Conservation (phyloP, 2,797 vertebrate species). For the Poeciliopsis presidionis region DNA sequence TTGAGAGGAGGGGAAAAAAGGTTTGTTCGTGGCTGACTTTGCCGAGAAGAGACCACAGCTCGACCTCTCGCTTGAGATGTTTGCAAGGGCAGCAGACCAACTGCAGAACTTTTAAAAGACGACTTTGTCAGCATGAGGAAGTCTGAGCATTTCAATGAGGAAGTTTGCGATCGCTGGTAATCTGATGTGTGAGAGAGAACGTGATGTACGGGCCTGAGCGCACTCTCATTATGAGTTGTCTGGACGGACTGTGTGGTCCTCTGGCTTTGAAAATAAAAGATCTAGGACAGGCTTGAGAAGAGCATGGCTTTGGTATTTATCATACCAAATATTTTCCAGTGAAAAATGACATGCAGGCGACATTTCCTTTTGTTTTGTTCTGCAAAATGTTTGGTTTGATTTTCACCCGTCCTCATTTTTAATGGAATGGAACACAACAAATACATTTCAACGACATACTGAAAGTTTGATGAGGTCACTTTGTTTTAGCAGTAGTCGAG, state of each 20-base stretch:
- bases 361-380: neutral
- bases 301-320: neutral
- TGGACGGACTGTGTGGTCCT: neutral
- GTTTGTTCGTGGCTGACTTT: neutral
- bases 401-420: neutral
- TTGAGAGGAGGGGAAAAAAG: neutral
- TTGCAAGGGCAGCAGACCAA: neutral
- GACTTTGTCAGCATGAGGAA: neutral
- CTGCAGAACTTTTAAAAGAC: neutral
- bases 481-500: neutral
- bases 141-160: neutral
- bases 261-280: neutral
- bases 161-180: neutral
- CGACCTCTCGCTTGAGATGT: slow-evolving; percentile 17
- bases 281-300: neutral
- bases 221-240: neutral
- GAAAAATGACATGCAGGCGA: no score
- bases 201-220: neutral
- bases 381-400: neutral
- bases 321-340: neutral
- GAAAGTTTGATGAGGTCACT: neutral
- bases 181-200: neutral
- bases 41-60: slow-evolving; percentile 5
- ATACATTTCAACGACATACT: neutral
- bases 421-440: neutral